Base-by-base conservation (phyloP, 2,113 vertebrate genomes). In the Vombatus ursinus region DNA sequence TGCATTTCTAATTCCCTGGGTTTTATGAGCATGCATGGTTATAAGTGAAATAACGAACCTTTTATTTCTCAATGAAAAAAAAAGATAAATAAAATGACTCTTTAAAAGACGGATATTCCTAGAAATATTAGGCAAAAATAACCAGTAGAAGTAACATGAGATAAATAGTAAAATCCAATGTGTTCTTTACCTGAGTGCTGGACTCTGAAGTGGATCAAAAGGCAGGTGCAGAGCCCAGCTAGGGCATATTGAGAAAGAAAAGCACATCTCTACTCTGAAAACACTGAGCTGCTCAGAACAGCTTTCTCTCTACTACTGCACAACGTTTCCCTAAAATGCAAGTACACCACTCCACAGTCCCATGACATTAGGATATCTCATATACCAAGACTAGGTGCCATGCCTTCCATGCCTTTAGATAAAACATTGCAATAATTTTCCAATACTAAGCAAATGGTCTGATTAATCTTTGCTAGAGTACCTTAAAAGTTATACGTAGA, bases 81-180 rank as follows among this genome's bases (percentile, higher is more conserved):
- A 57, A 9, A 93, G 61, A 94, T 95, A 96, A 95, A 92, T 90
- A 92, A 95, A 47, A 96, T 14, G 91, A 94, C 92, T 96, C 57
- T 91, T 96, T 96, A 91, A 93, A 96, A 95, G 93, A 96, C 96
- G 96, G 93, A 96, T 92, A 96, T 96, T 93, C 54, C 97, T 93
- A 90, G 92, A 95, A 94, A 93, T 52, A 94, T n/a, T 47, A 49
- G 92, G 84, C 93, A 95, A 93, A 97, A 95, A 90, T 93, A 93
- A n/a, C 37, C 84, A 77, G 16, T 28, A 95, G 91, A 48, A 97
- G 50, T n/a, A 96, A 93, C 51, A 96, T 0, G 4, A 93, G 95
- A 96, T 93, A 91, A 97, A 89, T 37, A 14, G 22, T 48, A 93
- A 57, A 96, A 26, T 31, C 14, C 25, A 93, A 0, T 51, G 52